Evolutionary conservation across 2,888 invertebrate species (phyloP).

Genomic region (Drosophila conformis): DNA sequence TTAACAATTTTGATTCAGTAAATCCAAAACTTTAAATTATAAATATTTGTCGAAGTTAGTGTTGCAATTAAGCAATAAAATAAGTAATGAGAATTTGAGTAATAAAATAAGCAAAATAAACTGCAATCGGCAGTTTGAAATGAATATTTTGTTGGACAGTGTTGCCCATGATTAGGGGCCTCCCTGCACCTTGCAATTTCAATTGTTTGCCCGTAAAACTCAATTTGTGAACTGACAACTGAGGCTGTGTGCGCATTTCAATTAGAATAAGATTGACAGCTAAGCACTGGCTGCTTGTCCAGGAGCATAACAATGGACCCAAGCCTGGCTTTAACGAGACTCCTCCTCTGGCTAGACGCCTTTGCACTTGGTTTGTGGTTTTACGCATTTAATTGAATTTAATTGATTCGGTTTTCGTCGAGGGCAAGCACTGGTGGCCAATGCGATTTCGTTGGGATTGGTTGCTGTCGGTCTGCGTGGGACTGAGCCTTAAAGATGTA

Average conservation of each 20-base stretch:
- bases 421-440: conserved; percentile 10
- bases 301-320: conserved; percentile 44
- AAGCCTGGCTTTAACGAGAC: conserved; percentile 6
- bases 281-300: conserved; percentile 27
- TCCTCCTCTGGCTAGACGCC: conserved; percentile 40
- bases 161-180: conserved; percentile 3
- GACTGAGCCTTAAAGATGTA: conserved; percentile 42
- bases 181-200: conserved; percentile 45
- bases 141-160: conserved; percentile 13
- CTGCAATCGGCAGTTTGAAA: not conserved
- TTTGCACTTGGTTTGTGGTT: conserved; percentile 74
- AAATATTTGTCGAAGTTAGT: not conserved
- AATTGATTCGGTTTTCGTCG: conserved; percentile 66
- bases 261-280: conserved; percentile 77
- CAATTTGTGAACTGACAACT: conserved; percentile 64
- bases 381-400: conserved; percentile 76
- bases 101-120: not conserved
- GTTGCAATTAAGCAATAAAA: not conserved
- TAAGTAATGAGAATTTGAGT: no score
- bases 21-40: not conserved
- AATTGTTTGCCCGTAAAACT: conserved; percentile 71
- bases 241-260: conserved; percentile 53
- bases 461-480: not conserved
- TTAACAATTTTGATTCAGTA: not conserved
- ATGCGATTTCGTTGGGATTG: conserved; percentile 16